phyloP scores from a whole-genome alignment of 2,888 invertebrate genomes.

The Ditylenchus weischeri region DNA sequence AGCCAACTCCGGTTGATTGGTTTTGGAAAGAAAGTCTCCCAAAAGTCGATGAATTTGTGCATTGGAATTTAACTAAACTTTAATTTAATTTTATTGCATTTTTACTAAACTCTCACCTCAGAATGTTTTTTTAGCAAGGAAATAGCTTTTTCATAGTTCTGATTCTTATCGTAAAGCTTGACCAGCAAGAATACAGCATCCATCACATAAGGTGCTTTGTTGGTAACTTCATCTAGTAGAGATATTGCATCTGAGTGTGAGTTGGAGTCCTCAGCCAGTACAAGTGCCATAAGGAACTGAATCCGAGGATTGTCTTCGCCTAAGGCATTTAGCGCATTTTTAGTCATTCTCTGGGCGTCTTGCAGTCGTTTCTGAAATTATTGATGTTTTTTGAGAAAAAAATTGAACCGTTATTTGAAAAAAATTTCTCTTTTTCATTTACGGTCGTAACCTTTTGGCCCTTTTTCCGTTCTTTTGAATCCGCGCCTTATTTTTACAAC shows the following conservation, averaged over 20 bases:
- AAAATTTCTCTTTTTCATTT: too few species aligned
- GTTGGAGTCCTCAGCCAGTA: background rate
- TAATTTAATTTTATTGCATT: background rate
- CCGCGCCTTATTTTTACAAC: too few species aligned
- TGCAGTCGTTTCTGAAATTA: slow-evolving; percentile 20
- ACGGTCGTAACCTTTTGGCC: too few species aligned
- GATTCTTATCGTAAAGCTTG: slow-evolving; percentile 22
- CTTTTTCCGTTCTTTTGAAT: too few species aligned
- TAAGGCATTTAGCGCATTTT: slow-evolving; percentile 15
- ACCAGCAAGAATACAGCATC: slow-evolving; percentile 17
- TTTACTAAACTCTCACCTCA: background rate
- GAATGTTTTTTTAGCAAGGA: slow-evolving; percentile 19
- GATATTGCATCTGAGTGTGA: slow-evolving; percentile 17
- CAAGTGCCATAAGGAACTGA: slow-evolving; percentile 17
- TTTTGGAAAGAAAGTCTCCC: slow-evolving; percentile 25
- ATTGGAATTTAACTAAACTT: slow-evolving; percentile 13
- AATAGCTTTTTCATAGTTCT: slow-evolving; percentile 24
- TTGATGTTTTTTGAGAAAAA: background rate
- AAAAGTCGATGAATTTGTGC: slow-evolving; percentile 21
- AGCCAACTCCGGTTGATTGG: slow-evolving; percentile 20
- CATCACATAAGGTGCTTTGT: slow-evolving; percentile 13
- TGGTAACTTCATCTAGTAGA: slow-evolving; percentile 17
- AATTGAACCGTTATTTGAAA: background rate
- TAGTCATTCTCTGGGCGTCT: slow-evolving; percentile 22
- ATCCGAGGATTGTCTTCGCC: slow-evolving; percentile 22